Evolutionary conservation across 2,113 vertebrate species (phyloP).

Genomic region (Oreocharis arfaki): DNA sequence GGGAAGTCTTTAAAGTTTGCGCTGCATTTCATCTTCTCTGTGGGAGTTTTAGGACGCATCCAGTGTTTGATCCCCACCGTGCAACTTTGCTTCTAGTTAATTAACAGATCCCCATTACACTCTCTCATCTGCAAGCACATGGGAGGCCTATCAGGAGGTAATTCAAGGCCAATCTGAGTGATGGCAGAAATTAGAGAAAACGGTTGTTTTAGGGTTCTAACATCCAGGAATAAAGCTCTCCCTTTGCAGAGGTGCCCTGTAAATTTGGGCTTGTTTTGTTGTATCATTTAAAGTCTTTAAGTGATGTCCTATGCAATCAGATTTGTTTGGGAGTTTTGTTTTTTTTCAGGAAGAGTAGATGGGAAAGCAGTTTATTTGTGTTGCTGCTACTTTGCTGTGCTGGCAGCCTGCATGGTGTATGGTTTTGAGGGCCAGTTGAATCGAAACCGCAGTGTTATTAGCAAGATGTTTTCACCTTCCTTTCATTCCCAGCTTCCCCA

Average conservation of each 20-base stretch:
- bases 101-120: constrained; percentile 92
- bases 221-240: constrained; percentile 67
- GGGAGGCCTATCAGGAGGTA: constrained; percentile 82
- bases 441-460: constrained; percentile 29
- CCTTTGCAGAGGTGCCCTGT: constrained; percentile 55
- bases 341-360: background rate
- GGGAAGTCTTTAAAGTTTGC: constrained; percentile 99
- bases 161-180: constrained; percentile 83
- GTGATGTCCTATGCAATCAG: background rate
- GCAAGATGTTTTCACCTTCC: constrained; percentile 45
- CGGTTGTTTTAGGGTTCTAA: constrained; percentile 76
- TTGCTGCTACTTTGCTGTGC: background rate
- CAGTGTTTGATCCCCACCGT: constrained; percentile 92
- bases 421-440: constrained; percentile 40
- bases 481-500: constrained; percentile 29
- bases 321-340: background rate
- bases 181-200: constrained; percentile 81
- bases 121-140: constrained; percentile 82
- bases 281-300: constrained; percentile 1
- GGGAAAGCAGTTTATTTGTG: background rate
- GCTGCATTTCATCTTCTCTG: constrained; percentile 95
- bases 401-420: background rate
- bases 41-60: constrained; percentile 90
- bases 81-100: constrained; percentile 91
- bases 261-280: constrained; percentile 36